phyloP scores from a whole-genome alignment of 1,140 invertebrate genomes.

The Drosophila punjabiensis region DNA sequence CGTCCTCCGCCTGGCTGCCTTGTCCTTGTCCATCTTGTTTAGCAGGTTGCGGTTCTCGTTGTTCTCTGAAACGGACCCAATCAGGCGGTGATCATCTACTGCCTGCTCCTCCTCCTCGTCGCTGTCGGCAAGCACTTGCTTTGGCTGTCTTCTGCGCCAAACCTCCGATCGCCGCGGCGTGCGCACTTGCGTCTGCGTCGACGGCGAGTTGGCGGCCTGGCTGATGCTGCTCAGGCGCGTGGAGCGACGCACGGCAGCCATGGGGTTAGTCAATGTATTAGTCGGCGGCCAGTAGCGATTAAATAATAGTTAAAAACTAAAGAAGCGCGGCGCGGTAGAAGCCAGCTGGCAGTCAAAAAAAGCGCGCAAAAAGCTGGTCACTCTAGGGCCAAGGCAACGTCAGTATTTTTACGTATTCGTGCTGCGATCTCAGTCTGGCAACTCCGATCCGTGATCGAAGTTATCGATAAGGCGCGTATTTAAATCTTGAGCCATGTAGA shows the following conservation, averaged over 20 bases:
- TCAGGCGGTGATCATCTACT: slow-evolving; percentile 16
- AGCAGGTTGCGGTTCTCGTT: slow-evolving; percentile 77
- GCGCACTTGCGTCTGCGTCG: slow-evolving; percentile 50
- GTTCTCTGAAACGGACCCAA: slow-evolving; percentile 74
- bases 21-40: slow-evolving; percentile 74
- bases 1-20: slow-evolving; percentile 22
- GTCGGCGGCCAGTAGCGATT: slow-evolving; percentile 3
- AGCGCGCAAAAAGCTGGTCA: slow-evolving; percentile 43
- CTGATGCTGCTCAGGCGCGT: slow-evolving; percentile 75
- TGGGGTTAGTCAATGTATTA: slow-evolving; percentile 24
- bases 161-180: slow-evolving; percentile 63
- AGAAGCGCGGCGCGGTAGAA: slow-evolving; percentile 12
- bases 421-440: slow-evolving; percentile 29
- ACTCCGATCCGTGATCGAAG: slow-evolving; percentile 17
- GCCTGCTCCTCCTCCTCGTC: slow-evolving; percentile 69
- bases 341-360: slow-evolving; percentile 22
- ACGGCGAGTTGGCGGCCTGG: slow-evolving; percentile 46
- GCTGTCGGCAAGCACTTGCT: slow-evolving; percentile 38
- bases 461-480: slow-evolving; percentile 35
- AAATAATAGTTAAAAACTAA: slow-evolving; percentile 24
- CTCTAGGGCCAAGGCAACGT: background rate
- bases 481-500: slow-evolving; percentile 41
- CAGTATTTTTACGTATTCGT: background rate
- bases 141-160: slow-evolving; percentile 69
- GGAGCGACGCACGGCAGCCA: slow-evolving; percentile 77